Conservation (phyloP, 1,140 invertebrate species). For the Drosophila hydei region DNA sequence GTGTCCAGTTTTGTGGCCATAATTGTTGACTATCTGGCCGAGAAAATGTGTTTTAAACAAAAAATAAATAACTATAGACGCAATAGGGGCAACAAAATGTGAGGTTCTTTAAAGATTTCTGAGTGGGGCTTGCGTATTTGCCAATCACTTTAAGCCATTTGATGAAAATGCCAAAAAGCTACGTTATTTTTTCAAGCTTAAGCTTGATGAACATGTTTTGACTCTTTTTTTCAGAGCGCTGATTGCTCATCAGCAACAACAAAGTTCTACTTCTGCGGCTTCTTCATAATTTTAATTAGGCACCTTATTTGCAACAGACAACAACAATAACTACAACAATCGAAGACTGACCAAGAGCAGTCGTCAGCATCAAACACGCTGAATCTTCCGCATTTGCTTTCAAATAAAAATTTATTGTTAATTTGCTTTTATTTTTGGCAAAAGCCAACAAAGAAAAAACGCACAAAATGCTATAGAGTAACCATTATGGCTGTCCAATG, state of each 20-base stretch:
- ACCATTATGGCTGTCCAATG: constrained; percentile 27
- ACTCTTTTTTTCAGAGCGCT: constrained; percentile 41
- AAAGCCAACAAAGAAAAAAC: constrained; percentile 3
- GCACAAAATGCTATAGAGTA: constrained; percentile 9
- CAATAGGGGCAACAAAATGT: constrained; percentile 18
- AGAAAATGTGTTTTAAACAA: constrained; percentile 22
- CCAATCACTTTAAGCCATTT: constrained; percentile 62
- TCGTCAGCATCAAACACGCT: constrained; percentile 40
- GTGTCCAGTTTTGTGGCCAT: constrained; percentile 39
- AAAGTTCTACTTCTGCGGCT: neutral
- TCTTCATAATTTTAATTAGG: constrained; percentile 58
- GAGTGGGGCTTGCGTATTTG: constrained; percentile 60
- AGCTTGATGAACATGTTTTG: constrained; percentile 62
- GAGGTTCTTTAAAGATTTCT: constrained; percentile 41
- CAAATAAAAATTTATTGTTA: constrained; percentile 30
- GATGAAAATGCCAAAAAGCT: constrained; percentile 34
- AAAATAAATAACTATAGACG: constrained; percentile 11
- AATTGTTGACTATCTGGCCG: constrained; percentile 62
- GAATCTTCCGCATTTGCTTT: constrained; percentile 72
- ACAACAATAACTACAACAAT: constrained; percentile 3
- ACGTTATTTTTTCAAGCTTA: neutral
- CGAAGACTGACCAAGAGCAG: neutral
- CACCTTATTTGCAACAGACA: constrained; percentile 64
- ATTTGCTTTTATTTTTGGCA: constrained; percentile 50
- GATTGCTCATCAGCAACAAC: constrained; percentile 60